These are phyloP conservation scores for Enteromius afrohamiltoni DNA, from an alignment of 2,797 vertebrate species.

Conservation along the genomic window DNA sequence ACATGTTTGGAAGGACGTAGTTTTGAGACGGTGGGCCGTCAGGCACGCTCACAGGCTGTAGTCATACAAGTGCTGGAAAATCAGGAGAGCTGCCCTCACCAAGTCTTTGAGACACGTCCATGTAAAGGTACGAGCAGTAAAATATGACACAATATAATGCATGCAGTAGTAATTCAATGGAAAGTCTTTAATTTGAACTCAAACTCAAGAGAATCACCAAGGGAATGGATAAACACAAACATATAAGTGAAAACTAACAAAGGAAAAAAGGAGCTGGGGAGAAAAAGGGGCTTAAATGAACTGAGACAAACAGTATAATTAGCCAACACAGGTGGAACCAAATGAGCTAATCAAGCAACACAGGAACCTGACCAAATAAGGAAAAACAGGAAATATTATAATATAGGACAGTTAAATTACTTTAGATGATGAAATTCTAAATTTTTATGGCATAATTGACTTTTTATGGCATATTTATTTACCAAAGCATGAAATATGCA, in stretches of 20 bases:
- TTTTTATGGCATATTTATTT: neutral
- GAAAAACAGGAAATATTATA: neutral
- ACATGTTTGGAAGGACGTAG: conserved; percentile 92
- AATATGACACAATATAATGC: too few relatives aligned
- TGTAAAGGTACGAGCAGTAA: conserved; percentile 85
- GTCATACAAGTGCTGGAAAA: conserved; percentile 86
- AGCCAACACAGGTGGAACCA: too few relatives aligned
- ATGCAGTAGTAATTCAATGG: too few relatives aligned
- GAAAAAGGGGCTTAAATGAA: too few relatives aligned
- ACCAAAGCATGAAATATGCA: neutral
- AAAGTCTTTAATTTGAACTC: too few relatives aligned
- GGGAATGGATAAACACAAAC: too few relatives aligned
- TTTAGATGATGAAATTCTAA: neutral
- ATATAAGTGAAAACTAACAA: too few relatives aligned
- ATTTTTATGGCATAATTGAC: neutral
- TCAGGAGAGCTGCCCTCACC: conserved; percentile 87
- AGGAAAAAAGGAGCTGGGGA: too few relatives aligned
- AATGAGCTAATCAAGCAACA: too few relatives aligned
- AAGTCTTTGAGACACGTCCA: conserved; percentile 86
- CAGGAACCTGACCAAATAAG: too few relatives aligned
- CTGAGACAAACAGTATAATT: too few relatives aligned
- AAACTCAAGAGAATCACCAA: too few relatives aligned
- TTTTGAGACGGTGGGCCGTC: conserved; percentile 87
- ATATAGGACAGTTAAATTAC: neutral
- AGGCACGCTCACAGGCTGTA: conserved; percentile 89